Base-by-base conservation (phyloP, 2,888 invertebrate genomes). In the Drosophila paracracens region DNA sequence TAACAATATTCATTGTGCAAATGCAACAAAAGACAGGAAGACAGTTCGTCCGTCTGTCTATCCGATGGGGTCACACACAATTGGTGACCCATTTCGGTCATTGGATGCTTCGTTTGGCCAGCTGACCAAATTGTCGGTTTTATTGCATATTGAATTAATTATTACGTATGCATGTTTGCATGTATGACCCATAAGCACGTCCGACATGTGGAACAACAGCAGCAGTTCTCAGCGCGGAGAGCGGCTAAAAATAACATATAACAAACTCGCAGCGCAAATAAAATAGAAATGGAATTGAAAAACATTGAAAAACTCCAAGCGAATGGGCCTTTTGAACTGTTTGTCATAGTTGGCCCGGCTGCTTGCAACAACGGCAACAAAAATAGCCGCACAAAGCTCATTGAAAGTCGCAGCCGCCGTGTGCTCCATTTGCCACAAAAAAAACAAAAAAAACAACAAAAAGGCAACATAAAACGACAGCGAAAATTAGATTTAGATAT, bases 301-400 rank as follows among this genome's bases (percentile, higher is more conserved):
- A 63, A 56, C 70, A 83, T 75, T 84, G 88, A 77, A 83, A 62
- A 82, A 76, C 85, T 82, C 75, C 81, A 71, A 85, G 60, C 73
- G 76, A 76, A 80, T 80, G 61, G 75, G 83, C 72, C 79, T 85
- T 85, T 84, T 74, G 77, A 86, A 84, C 84, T 70, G 73, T 86
- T 90, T 84, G 90, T 84, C 90, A 90, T 70, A 69, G 81, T 73
- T 67, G 69, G 64, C 67, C 60, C 56, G 84, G 63, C 64, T 83
- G 90, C 56, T 56, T 56, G 56, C 56, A 38, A 38, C 87, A 80
- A 51, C 60, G 67, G 57, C 74, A 81, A 84, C 90, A 80, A 90
- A 84, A 90, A 84, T 84, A 84, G 84, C 90, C 74, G 50, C 74
- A 89, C 87, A 90, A 88, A 88, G 86, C 84, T 83, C 81, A 88